These are phyloP conservation scores for Drosophila diplacantha DNA, from an alignment of 2,888 invertebrate species.

Conservation along the genomic window DNA sequence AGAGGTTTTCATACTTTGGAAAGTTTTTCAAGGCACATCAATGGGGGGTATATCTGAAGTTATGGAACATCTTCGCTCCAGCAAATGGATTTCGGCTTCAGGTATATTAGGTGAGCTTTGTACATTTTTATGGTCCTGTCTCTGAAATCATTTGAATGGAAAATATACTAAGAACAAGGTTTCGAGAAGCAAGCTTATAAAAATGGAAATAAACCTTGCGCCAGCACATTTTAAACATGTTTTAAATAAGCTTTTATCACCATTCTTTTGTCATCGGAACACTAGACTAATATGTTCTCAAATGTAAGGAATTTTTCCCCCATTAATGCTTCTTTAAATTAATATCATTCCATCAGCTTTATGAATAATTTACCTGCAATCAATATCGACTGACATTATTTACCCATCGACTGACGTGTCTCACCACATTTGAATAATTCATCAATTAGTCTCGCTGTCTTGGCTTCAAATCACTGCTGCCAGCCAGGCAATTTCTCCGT, in stretches of 20 bases:
- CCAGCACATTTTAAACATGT: background rate
- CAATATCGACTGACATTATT: conserved; percentile 2
- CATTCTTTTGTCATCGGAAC: background rate
- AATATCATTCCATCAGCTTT: background rate
- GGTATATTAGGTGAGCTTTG: background rate
- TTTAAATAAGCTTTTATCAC: background rate
- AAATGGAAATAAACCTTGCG: background rate
- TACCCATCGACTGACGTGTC: conserved; percentile 9
- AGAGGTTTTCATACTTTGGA: conserved; percentile 14
- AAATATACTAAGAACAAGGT: background rate
- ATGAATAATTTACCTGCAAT: conserved; percentile 4
- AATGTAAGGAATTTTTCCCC: background rate
- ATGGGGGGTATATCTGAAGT: conserved; percentile 3
- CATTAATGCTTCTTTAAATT: background rate
- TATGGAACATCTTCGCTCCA: conserved; percentile 6
- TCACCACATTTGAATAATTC: conserved; percentile 6
- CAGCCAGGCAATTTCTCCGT: conserved; percentile 16
- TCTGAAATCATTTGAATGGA: background rate
- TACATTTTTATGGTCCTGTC: background rate
- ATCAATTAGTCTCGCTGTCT: conserved; percentile 3
- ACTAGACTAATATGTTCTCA: background rate
- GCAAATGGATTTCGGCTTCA: conserved; percentile 1
- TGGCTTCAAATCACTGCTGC: conserved; percentile 2
- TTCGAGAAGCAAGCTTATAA: too few relatives aligned
- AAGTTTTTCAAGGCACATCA: conserved; percentile 8